Percentiles rank a stretch among this genome's conserved stretches.
Evolutionary conservation across 30 jellyfish, hydroid and myxozoan species (phyloP).

Genomic region (Nemopilema nomurai): DNA sequence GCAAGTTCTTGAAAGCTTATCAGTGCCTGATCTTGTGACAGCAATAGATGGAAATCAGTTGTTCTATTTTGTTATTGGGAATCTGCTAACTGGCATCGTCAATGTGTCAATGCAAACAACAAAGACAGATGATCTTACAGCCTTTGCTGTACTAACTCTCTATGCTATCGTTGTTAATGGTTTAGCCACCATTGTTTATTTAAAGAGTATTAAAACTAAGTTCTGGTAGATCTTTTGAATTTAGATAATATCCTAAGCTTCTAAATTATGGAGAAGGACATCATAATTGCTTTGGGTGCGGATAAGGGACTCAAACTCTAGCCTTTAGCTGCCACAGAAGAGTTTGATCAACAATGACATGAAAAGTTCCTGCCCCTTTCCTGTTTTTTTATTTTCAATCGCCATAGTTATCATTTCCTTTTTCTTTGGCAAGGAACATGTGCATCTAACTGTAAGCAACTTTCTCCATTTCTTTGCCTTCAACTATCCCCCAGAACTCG

Average conservation of each 20-base stretch:
- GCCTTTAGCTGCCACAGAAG: too few species aligned
- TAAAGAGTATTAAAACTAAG: constrained; percentile 39
- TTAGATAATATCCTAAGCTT: neutral
- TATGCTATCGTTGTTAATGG: constrained; percentile 21
- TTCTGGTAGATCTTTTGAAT: constrained; percentile 36
- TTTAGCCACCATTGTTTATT: constrained; percentile 14
- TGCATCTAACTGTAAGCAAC: too few species aligned
- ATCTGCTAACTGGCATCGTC: constrained; percentile 77
- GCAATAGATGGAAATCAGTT: constrained; percentile 75
- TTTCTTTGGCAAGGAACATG: too few species aligned
- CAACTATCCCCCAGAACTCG: too few species aligned
- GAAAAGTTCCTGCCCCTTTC: too few species aligned
- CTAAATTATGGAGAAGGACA: too few species aligned
- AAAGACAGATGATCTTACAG: constrained; percentile 9
- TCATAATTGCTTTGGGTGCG: too few species aligned
- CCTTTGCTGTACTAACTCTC: constrained; percentile 25
- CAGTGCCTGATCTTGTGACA: constrained; percentile 51
- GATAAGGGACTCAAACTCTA: too few species aligned
- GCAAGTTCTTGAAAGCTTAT: neutral
- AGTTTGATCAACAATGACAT: too few species aligned
- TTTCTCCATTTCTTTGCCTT: too few species aligned
- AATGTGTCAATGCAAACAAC: constrained; percentile 60
- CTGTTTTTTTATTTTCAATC: too few species aligned
- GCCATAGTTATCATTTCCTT: too few species aligned
- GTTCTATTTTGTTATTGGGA: constrained; percentile 73